A percentile compares a stretch with the other conserved stretches of the same genome.
Evolutionary conservation across 2,797 vertebrate genomes (phyloP).

Genomic region (Chiloscyllium punctatum): DNA sequence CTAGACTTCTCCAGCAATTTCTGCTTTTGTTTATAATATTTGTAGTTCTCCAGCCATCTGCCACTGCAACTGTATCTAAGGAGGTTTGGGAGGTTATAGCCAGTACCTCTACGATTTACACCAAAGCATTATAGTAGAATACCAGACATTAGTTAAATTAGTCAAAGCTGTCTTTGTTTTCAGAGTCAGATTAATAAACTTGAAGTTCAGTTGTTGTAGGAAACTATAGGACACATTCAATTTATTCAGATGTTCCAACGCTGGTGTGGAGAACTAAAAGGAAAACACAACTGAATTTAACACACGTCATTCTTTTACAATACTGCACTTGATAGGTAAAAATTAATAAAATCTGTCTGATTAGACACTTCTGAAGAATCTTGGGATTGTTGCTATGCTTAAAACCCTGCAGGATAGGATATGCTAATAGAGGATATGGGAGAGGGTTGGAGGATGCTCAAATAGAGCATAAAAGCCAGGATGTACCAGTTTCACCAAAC

Average conservation of each 20-base stretch:
- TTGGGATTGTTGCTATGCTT: neutral
- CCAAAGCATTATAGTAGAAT: too few species aligned
- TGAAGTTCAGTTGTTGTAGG: neutral
- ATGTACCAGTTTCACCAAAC: neutral
- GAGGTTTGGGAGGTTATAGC: neutral
- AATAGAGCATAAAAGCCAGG: neutral
- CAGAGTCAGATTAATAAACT: neutral
- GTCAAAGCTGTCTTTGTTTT: neutral
- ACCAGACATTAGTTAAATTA: neutral
- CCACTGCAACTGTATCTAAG: neutral
- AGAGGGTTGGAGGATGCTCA: neutral
- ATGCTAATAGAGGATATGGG: neutral
- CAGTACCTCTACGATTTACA: neutral
- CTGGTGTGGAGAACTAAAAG: neutral
- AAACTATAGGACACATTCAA: neutral
- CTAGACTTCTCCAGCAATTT: too few species aligned
- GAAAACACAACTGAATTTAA: neutral
- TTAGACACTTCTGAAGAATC: neutral
- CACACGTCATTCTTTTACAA: neutral
- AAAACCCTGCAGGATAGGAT: neutral
- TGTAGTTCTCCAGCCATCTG: too few species aligned
- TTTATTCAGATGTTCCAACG: neutral
- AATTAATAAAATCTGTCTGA: neutral
- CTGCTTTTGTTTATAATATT: too few species aligned
- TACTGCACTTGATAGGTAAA: neutral